phyloP scores from a whole-genome alignment of 1,140 invertebrate species.

The Lasioglossum baleicum region DNA sequence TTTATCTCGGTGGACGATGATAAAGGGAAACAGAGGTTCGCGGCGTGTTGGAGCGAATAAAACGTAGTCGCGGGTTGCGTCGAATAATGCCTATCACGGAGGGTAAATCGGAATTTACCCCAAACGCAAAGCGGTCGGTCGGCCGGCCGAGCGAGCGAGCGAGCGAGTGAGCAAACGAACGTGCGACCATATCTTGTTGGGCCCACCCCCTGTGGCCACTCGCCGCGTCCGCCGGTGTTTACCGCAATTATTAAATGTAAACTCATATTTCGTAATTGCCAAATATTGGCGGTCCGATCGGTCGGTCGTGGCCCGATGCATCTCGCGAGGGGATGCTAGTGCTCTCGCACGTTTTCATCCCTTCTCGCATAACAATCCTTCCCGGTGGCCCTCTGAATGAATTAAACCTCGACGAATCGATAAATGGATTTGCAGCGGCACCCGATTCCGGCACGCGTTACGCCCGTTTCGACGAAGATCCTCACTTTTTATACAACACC shows the following conservation, averaged over 20 bases:
- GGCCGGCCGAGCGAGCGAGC: too few relatives aligned
- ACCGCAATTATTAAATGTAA: slow-evolving; percentile 79
- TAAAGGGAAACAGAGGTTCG: slow-evolving; percentile 54
- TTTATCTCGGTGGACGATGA: slow-evolving; percentile 52
- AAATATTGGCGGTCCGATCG: slow-evolving; percentile 74
- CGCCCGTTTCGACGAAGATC: neutral
- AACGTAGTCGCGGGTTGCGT: slow-evolving; percentile 49
- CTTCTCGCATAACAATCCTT: slow-evolving; percentile 65
- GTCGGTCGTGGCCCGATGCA: slow-evolving; percentile 60
- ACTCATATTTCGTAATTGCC: slow-evolving; percentile 77
- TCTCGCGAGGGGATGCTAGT: slow-evolving; percentile 65
- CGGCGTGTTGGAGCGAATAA: slow-evolving; percentile 53
- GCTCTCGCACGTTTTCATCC: slow-evolving; percentile 63
- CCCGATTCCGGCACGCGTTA: neutral
- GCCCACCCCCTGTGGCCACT: slow-evolving; percentile 63
- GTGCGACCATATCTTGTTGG: slow-evolving; percentile 61
- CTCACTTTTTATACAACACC: too few relatives aligned
- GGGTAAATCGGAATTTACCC: slow-evolving; percentile 65
- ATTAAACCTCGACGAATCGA: slow-evolving; percentile 62
- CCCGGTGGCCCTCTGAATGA: slow-evolving; percentile 53
- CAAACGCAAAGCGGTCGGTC: slow-evolving; percentile 36
- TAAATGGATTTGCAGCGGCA: slow-evolving; percentile 53
- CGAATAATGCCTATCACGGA: slow-evolving; percentile 50
- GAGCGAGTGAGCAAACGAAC: slow-evolving; percentile 43
- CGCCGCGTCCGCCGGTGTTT: slow-evolving; percentile 73